Base-by-base conservation (phyloP, 2,797 vertebrate genomes). In the Semaprochilodus insignis region DNA sequence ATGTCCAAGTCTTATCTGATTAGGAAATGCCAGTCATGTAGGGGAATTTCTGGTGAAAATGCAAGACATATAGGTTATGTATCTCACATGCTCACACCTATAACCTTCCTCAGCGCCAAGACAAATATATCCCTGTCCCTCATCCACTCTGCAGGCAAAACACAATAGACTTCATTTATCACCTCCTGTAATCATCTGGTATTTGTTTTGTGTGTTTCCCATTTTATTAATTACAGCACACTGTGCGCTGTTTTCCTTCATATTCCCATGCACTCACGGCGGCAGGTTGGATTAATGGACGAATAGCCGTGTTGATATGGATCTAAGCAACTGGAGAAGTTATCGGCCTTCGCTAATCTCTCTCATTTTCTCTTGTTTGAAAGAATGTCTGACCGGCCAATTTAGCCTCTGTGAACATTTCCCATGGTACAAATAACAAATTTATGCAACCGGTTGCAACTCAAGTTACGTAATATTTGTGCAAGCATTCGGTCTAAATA, bases 391-490 rank as follows among this genome's bases (percentile, higher is more conserved):
- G 52, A 34, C 21, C 57, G 17, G 27, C 23, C 31, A 27, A 13
- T 60, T 70, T 23, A 19, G 65, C 62, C 71, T 51, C n/a, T 21
- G 31, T 10, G 31, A 21, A 8, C 52, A 27, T 66, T 77, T 77
- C 48, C 67, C 57, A 44, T 60, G 69, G 57, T 71, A 57, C 23
- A 80, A 71, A 71, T 71, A n/a, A 48, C 31, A 25, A 21, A 44
- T 23, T 69, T 8, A 13, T 17, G 23, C 51, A 34, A 7, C 16
- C 54, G 6, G 0, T 31, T 1, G 16, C 27, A n/a, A 14, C n/a
- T 66, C 16, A 1, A 71, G 21, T 57, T n/a, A 21, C 67, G 59
- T 72, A 76, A 62, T 80, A 80, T 84, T 80, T 84, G 55, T 71
- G 6, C 36, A 74, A 34, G 21, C 55, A 34, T 72, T 80, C 23